Percentiles rank a stretch among this genome's conserved stretches.
These are phyloP conservation scores for Cyanistes caeruleus DNA, from an alignment of 2,113 vertebrate species.

Conservation along the genomic window DNA sequence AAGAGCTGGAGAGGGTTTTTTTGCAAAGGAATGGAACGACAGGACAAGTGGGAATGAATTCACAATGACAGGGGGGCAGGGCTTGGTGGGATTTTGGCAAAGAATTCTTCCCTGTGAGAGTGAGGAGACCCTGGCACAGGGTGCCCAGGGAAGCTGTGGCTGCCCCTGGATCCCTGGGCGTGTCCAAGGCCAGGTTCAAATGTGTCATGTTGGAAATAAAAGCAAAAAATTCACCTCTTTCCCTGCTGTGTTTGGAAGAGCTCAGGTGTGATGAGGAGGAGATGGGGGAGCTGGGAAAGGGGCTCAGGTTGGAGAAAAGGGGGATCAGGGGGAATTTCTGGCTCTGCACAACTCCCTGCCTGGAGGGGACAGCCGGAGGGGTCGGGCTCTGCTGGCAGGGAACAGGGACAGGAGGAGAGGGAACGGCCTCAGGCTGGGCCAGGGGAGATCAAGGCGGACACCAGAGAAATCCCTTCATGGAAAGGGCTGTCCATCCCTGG, in stretches of 20 bases:
- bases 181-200: background rate
- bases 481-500: background rate
- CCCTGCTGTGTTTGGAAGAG: background rate
- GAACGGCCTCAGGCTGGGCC: background rate
- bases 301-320: background rate
- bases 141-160: background rate
- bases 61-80: background rate
- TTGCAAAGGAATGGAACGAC: background rate
- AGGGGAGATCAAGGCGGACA: rapidly evolving
- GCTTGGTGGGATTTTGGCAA: background rate
- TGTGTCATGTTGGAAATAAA: background rate
- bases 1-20: background rate
- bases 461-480: rapidly evolving
- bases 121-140: background rate
- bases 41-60: background rate
- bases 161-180: background rate
- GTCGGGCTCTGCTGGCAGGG: background rate
- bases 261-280: background rate
- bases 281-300: background rate
- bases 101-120: rapidly evolving
- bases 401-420: background rate
- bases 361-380: background rate
- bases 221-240: background rate
- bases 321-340: background rate
- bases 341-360: background rate